phyloP scores from a whole-genome alignment of 2,113 vertebrate genomes.

The Hirundichthys speculiger region DNA sequence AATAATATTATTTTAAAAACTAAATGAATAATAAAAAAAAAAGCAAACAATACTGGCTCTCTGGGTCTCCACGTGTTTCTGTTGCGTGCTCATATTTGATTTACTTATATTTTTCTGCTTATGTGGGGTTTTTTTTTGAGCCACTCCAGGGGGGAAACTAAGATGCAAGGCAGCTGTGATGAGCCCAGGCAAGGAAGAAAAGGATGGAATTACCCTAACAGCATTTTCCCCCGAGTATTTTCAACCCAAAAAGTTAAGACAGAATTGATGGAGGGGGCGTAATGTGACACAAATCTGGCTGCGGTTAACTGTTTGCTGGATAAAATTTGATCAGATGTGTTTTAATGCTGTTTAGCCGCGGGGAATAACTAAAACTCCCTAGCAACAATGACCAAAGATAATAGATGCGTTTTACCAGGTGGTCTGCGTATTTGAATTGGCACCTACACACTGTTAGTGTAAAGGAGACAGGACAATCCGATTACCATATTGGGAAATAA shows the following conservation, averaged over 20 bases:
- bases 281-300: constrained; percentile 17
- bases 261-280: constrained; percentile 3
- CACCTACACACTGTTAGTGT: background rate
- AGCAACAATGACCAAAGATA: background rate
- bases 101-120: constrained; percentile 1
- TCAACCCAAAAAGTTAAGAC: constrained; percentile 18
- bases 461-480: too few relatives aligned
- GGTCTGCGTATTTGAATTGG: constrained; percentile 44
- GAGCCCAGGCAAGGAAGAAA: constrained; percentile 45
- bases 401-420: background rate
- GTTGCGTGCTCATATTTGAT: background rate
- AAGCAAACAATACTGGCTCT: constrained; percentile 11
- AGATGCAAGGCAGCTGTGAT: constrained; percentile 35
- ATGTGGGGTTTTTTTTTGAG: constrained; percentile 16
- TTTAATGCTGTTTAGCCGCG: constrained; percentile 8
- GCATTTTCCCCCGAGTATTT: constrained; percentile 29
- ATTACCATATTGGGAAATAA: constrained; percentile 19
- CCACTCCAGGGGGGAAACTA: constrained; percentile 33
- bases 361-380: too few relatives aligned
- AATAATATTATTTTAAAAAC: too few relatives aligned
- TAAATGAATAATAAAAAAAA: too few relatives aligned
- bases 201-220: constrained; percentile 58
- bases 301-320: background rate
- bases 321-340: constrained; percentile 2
- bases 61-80: constrained; percentile 26